phyloP scores from a whole-genome alignment of 2,113 vertebrate genomes.

The Polypterus bichir region DNA sequence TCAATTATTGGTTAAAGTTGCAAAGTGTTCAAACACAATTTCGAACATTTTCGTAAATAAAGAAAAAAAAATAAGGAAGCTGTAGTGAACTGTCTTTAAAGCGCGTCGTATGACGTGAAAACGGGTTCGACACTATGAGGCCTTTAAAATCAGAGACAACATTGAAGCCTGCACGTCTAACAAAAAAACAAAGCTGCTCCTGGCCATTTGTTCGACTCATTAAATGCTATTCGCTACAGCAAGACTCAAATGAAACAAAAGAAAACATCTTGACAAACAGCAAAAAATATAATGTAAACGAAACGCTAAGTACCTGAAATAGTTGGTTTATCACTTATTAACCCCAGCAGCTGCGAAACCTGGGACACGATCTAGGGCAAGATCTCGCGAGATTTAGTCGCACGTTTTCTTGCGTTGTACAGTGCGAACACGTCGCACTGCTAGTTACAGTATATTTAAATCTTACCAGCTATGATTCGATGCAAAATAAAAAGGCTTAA shows the following conservation, averaged over 20 bases:
- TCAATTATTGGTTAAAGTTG: neutral
- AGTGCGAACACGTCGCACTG: no score
- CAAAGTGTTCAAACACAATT: neutral
- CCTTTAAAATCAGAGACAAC: neutral
- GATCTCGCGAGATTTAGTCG: neutral
- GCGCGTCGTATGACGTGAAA: neutral
- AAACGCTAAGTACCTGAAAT: neutral
- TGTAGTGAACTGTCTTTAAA: neutral
- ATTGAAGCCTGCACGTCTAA: neutral
- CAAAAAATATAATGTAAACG: neutral
- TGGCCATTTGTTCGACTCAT: slow-evolving; percentile 4
- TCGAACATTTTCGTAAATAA: neutral
- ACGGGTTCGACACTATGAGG: neutral
- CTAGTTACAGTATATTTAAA: no score
- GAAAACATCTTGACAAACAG: slow-evolving; percentile 15
- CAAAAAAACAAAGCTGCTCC: neutral
- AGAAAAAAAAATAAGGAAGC: neutral
- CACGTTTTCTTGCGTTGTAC: neutral
- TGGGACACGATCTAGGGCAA: neutral
- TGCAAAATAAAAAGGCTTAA: neutral
- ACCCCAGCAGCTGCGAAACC: neutral
- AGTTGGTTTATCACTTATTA: neutral
- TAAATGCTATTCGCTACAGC: slow-evolving; percentile 20
- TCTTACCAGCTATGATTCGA: neutral
- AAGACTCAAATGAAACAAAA: slow-evolving; percentile 33